Conservation (phyloP, 2,113 vertebrate genomes). For the Siphamia tubifer region DNA sequence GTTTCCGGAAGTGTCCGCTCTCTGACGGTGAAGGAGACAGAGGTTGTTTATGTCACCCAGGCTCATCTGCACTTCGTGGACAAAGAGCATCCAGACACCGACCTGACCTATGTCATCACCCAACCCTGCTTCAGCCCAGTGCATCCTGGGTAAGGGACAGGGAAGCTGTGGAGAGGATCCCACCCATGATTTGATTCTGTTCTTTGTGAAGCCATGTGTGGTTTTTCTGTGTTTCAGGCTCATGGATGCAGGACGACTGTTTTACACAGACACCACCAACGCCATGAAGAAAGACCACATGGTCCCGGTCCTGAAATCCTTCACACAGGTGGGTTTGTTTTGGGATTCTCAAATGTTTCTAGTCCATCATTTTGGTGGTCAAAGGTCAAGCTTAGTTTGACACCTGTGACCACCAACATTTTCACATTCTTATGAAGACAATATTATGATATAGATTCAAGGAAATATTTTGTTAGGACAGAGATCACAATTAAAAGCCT, state of each 20-base stretch:
- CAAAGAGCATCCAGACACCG: conserved; percentile 73
- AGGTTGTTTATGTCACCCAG: conserved; percentile 76
- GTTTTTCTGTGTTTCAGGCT: conserved; percentile 56
- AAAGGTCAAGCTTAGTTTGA: too few species aligned
- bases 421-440: too few species aligned
- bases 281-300: conserved; percentile 74
- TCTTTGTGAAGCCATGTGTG: neutral
- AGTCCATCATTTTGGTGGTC: too few species aligned
- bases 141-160: conserved; percentile 57
- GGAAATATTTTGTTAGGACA: too few species aligned
- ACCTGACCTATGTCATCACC: conserved; percentile 77
- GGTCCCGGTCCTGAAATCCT: conserved; percentile 76
- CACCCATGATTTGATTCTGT: neutral
- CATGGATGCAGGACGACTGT: conserved; percentile 77
- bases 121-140: conserved; percentile 77
- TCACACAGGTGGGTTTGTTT: conserved; percentile 88
- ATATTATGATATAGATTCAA: too few species aligned
- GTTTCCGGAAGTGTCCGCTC: conserved; percentile 63
- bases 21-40: conserved; percentile 79
- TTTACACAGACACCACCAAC: conserved; percentile 78
- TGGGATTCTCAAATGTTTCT: too few species aligned
- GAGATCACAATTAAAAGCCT: too few species aligned
- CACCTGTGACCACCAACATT: too few species aligned
- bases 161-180: neutral
- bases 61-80: conserved; percentile 79